Evolutionary conservation across 2,888 invertebrate species (phyloP).

Genomic region (Ornithoptera priamus): DNA sequence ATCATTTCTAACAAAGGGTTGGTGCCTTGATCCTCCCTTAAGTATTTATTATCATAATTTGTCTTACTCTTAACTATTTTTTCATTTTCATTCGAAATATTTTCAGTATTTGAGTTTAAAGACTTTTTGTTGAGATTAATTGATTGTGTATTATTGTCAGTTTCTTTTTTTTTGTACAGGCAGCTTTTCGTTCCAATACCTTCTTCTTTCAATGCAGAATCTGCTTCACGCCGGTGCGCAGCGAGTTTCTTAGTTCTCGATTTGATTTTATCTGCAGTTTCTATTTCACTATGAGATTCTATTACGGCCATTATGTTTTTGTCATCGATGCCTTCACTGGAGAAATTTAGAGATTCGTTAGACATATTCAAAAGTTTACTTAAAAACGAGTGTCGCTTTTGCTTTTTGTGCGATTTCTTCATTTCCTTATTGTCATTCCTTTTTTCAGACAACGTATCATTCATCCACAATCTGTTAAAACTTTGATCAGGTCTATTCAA

Average conservation of each 20-base stretch:
- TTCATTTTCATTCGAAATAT: not conserved
- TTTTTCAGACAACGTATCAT: not conserved
- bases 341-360: conserved; percentile 32
- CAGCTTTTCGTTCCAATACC: not conserved
- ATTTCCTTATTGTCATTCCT: conserved; percentile 7
- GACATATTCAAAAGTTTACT: conserved; percentile 57
- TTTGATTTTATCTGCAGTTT: conserved; percentile 17
- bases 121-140: conserved; percentile 35
- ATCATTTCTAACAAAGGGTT: conserved; percentile 60
- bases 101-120: conserved; percentile 34
- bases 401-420: conserved; percentile 7
- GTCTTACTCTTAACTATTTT: not conserved
- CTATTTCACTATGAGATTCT: conserved; percentile 29
- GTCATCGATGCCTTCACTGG: conserved; percentile 32
- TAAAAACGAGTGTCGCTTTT: conserved; percentile 41
- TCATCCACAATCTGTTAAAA: not conserved
- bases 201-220: conserved; percentile 23
- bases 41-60: conserved; percentile 33
- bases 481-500: not conserved
- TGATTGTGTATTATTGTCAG: conserved; percentile 1
- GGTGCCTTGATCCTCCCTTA: conserved; percentile 55
- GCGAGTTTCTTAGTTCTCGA: conserved; percentile 41
- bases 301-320: conserved; percentile 35
- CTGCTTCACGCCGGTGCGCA: conserved; percentile 34
- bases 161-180: not conserved